Evolutionary conservation across 1,140 invertebrate species (phyloP).

Genomic region (Diabrotica virgifera): DNA sequence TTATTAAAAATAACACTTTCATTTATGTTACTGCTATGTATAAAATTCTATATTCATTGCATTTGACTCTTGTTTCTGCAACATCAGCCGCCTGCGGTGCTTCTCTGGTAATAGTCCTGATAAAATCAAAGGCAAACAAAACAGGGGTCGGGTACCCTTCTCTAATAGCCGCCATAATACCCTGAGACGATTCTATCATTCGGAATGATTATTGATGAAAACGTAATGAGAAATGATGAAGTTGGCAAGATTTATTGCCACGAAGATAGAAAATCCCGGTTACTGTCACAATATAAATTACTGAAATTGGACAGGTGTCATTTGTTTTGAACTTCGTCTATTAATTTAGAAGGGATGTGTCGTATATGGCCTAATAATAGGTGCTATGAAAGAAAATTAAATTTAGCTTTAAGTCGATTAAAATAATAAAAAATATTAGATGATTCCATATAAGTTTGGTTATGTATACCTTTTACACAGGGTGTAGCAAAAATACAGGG

Average conservation of each 20-base stretch:
- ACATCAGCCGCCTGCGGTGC: not conserved
- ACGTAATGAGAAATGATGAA: slow-evolving; percentile 2
- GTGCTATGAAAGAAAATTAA: no score
- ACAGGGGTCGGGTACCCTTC: not conserved
- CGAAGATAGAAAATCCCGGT: not conserved
- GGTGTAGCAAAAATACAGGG: no score
- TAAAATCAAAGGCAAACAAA: slow-evolving; percentile 3
- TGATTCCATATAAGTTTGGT: no score
- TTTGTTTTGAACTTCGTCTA: not conserved
- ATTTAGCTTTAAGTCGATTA: no score
- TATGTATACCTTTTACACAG: no score
- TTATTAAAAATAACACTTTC: no score
- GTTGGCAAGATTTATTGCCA: slow-evolving; percentile 2
- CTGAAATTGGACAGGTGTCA: slow-evolving; percentile 1
- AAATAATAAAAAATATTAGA: no score
- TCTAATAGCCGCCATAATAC: not conserved
- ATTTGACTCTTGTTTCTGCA: not conserved
- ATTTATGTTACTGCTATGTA: no score
- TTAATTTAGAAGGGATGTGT: not conserved
- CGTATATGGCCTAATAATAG: not conserved
- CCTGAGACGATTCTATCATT: slow-evolving; percentile 2
- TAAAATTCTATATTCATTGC: no score
- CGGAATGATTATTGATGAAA: slow-evolving; percentile 2
- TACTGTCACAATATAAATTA: slow-evolving; percentile 3
- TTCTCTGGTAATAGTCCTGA: not conserved